Base-by-base conservation (phyloP, 2,888 invertebrate genomes). In the Cheilosia grossa region DNA sequence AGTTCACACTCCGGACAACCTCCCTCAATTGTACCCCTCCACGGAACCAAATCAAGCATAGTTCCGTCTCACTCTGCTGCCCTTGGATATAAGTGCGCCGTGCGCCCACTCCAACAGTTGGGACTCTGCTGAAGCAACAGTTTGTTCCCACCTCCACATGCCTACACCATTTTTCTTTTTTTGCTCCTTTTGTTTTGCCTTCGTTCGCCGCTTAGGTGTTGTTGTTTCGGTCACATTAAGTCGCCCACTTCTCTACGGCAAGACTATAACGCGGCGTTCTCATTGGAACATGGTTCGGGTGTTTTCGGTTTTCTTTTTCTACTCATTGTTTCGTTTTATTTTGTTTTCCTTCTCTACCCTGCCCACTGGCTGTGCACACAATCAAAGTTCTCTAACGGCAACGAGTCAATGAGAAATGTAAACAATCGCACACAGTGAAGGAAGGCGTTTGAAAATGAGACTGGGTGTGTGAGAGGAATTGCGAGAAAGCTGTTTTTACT, bases 71-170 rank as follows among this genome's bases (percentile, higher is more conserved):
- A 51, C 75, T 85, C 70, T 53, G 19, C 10, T 7, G 15, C 54
- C 24, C 61, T 75, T 40, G 69, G 75, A 72, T 72, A 37, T 51
- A 70, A 27, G 27, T 27, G 27, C 6, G 30, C 30, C 66, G 21
- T 59, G 80, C 83, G 80, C 83, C 83, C 79, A 83, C 83, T 83
- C 83, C 80, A 51, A 15, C 27, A 21, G 24, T 6, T 24, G 21
- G 21, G 51, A 21, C 21, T 37, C 37, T 37, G 24, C 24, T 63
- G 59, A 80, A 81, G 81, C 85, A 85, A 85, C 85, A 85, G 85
- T 72, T 83, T 81, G 85, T 85, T 81, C 75, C 85, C 85, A 85
- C 85, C 85, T 85, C 81, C 85, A 77, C 81, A 81, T 77, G 81
- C 75, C 81, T 77, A 77, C 85, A 75, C 81, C 85, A 85, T 81